phyloP scores from a whole-genome alignment of 1,140 invertebrate genomes.

The Philotrypesis tridentata region DNA sequence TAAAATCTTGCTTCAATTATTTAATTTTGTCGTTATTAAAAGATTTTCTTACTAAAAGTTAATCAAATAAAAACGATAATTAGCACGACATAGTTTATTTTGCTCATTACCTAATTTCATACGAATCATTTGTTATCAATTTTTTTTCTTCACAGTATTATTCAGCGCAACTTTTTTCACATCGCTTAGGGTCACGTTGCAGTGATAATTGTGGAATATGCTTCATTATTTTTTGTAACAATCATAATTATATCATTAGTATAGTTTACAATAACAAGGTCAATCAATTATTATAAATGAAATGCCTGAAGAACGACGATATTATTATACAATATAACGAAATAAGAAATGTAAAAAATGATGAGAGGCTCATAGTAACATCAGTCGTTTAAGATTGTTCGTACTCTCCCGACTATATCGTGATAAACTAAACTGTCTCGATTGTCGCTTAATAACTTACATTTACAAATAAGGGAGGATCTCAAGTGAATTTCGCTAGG shows the following conservation, averaged over 20 bases:
- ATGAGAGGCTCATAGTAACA: slow-evolving; percentile 6
- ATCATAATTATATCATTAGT: slow-evolving; percentile 25
- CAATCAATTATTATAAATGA: slow-evolving; percentile 8
- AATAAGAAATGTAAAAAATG: not conserved
- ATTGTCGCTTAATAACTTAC: not conserved
- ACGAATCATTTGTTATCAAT: slow-evolving; percentile 11
- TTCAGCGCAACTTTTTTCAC: slow-evolving; percentile 1
- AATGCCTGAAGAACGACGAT: not conserved
- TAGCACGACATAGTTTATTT: slow-evolving; percentile 41
- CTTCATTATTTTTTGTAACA: slow-evolving; percentile 14
- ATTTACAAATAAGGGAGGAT: slow-evolving; percentile 1
- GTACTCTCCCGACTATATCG: not conserved
- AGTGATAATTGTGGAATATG: not conserved
- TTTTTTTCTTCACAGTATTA: slow-evolving; percentile 2
- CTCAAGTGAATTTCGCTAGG: not conserved
- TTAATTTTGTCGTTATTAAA: too few species aligned
- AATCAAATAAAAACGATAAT: slow-evolving; percentile 34
- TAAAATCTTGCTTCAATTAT: too few species aligned
- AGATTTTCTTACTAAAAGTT: not conserved
- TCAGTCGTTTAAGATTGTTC: slow-evolving; percentile 22
- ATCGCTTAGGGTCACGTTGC: not conserved
- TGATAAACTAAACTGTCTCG: not conserved
- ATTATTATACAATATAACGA: not conserved
- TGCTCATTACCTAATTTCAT: slow-evolving; percentile 32
- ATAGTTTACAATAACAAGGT: slow-evolving; percentile 23